Evolutionary conservation across 2,797 vertebrate species (phyloP).

Genomic region (Catamblyrhynchus diadema): DNA sequence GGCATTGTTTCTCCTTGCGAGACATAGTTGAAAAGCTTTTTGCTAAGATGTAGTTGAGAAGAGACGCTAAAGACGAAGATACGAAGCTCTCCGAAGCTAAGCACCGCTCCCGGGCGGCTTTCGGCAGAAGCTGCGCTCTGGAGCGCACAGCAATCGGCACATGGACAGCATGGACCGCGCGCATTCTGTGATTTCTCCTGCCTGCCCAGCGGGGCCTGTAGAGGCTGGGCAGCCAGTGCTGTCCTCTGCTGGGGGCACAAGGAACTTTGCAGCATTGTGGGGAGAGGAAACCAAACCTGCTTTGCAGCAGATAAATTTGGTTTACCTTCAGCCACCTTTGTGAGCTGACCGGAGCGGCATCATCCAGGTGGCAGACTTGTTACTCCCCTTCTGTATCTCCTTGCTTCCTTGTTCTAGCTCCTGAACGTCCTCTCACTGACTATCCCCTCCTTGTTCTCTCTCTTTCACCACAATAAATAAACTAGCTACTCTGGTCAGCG

Average conservation of each 20-base stretch:
- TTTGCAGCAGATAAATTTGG: not conserved
- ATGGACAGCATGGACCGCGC: fast-evolving
- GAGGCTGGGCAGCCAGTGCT: not conserved
- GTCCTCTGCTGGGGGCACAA: not conserved
- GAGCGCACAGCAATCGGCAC: too few relatives aligned
- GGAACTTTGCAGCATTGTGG: not conserved
- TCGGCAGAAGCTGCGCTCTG: too few relatives aligned
- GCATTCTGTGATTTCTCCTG: fast-evolving
- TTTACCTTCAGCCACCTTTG: not conserved
- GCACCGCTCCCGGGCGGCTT: too few relatives aligned
- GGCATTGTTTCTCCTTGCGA: too few relatives aligned
- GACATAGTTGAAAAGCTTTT: too few relatives aligned
- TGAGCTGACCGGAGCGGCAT: not conserved
- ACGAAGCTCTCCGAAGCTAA: too few relatives aligned
- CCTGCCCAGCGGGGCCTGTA: fast-evolving
- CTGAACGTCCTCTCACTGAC: fast-evolving
- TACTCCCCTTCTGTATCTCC: not conserved
- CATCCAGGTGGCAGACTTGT: not conserved
- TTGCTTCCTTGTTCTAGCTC: not conserved
- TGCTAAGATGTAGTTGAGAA: too few relatives aligned
- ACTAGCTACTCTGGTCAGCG: not conserved
- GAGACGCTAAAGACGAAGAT: too few relatives aligned
- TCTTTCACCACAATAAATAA: not conserved
- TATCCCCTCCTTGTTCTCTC: not conserved
- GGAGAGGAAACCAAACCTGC: not conserved